Base-by-base conservation (phyloP, 1,140 invertebrate genomes). In the Bombus pyrosoma region DNA sequence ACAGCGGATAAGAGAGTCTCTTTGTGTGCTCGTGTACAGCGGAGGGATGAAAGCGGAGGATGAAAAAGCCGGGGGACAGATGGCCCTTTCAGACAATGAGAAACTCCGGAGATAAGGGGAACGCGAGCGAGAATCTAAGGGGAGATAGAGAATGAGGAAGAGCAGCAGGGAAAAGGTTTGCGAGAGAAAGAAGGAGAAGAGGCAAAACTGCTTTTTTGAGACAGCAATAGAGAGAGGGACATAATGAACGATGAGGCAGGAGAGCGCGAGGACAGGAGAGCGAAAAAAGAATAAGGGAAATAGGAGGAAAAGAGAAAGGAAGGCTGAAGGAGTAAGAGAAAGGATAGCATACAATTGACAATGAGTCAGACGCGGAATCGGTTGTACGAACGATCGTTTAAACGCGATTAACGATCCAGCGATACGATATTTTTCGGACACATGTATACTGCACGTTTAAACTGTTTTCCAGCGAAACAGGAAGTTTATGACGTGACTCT, bases 21-120 rank as follows among this genome's bases (percentile, higher is more conserved):
- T 91, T 92, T 93, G 91, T 92, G 91, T 88, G 81, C 64, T 43
- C 82, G 77, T 79, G 86, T 87, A 87, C 86, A 91, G 89, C 89
- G 87, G 91, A 92, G 91, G 91, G 91, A 93, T 92, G 93, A 93
- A 93, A 93, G 92, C 91, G 88, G 87, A 92, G 92, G 92, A 93
- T 93, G 93, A 94, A 94, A 94, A 94, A 94, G 91, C 90, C 92
- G 90, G 92, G 88, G 93, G 94, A 94, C 94, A 95, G 94, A 95
- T 94, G 94, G 94, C 94, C 92, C 93, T 94, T 94, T 92, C 93
- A 94, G 94, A 95, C 94, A 95, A 95, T 94, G 94, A 95, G 94
- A 94, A 95, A 95, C 94, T 95, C 92, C 90, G 94, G 93, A 94
- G 94, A 95, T 94, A 94, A 94, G 94, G 93, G 93, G 93, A 90